These are phyloP conservation scores for Salpingus planirostris DNA, from an alignment of 2,888 invertebrate species.

Conservation along the genomic window DNA sequence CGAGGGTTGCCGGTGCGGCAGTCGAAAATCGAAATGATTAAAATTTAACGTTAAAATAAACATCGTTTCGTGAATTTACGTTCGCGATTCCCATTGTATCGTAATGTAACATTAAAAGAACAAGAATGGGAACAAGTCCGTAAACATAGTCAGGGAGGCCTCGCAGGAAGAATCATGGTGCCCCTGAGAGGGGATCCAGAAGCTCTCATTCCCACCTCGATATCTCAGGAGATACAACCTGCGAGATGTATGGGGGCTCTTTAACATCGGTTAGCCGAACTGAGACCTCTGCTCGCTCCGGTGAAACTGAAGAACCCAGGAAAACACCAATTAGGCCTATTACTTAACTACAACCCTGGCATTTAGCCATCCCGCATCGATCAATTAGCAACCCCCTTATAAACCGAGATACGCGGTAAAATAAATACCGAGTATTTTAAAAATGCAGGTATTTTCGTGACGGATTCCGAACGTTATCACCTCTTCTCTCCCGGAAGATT, in stretches of 20 bases:
- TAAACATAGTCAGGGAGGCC: slow-evolving; percentile 37
- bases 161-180: slow-evolving; percentile 40
- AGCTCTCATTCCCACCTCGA: slow-evolving; percentile 37
- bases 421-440: no score
- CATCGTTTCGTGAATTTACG: slow-evolving; percentile 34
- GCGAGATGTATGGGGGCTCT: slow-evolving; percentile 39
- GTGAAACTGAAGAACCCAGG: slow-evolving; percentile 23
- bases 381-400: slow-evolving; percentile 3
- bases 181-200: slow-evolving; percentile 39
- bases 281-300: slow-evolving; percentile 3
- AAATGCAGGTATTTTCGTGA: no score
- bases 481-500: slow-evolving; percentile 2
- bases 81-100: slow-evolving; percentile 36
- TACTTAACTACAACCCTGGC: slow-evolving; percentile 16
- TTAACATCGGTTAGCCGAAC: slow-evolving; percentile 39
- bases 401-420: no score
- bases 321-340: slow-evolving; percentile 34
- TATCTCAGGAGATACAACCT: slow-evolving; percentile 35
- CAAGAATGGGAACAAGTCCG: slow-evolving; percentile 39
- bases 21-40: slow-evolving; percentile 23
- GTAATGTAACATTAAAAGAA: slow-evolving; percentile 42
- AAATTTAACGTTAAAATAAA: slow-evolving; percentile 35
- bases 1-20: slow-evolving; percentile 3
- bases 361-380: slow-evolving; percentile 1
- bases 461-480: no score